phyloP scores from a whole-genome alignment of 2,113 vertebrate species.

The Pandion haliaetus region DNA sequence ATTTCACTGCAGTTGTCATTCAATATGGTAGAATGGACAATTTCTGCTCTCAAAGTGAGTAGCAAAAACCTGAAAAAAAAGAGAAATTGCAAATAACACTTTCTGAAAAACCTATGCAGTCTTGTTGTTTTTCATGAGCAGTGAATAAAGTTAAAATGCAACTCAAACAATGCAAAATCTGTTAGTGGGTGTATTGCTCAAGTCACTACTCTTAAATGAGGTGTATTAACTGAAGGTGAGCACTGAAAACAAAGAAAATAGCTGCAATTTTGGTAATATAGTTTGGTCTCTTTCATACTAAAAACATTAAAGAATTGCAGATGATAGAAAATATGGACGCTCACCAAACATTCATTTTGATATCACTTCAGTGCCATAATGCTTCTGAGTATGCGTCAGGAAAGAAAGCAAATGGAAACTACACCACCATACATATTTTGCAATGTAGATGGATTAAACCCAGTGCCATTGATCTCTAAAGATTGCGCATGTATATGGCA shows the following conservation, averaged over 20 bases:
- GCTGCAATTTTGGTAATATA: background rate
- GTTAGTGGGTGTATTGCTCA: background rate
- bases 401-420: background rate
- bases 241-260: background rate
- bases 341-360: background rate
- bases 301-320: background rate
- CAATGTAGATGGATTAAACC: background rate
- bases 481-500: background rate
- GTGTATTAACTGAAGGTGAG: background rate
- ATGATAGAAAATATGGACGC: background rate
- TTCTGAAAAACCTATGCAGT: background rate
- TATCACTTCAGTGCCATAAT: background rate
- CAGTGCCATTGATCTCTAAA: background rate
- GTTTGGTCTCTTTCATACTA: background rate
- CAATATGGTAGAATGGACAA: background rate
- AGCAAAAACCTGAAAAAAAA: background rate
- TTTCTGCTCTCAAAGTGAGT: background rate
- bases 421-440: background rate
- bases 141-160: background rate
- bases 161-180: background rate
- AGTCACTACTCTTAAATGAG: background rate
- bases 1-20: background rate
- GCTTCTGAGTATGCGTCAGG: background rate
- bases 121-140: background rate
- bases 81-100: background rate